These are phyloP conservation scores for Arothron firmamentum DNA, from an alignment of 2,113 vertebrate genomes.

Conservation along the genomic window DNA sequence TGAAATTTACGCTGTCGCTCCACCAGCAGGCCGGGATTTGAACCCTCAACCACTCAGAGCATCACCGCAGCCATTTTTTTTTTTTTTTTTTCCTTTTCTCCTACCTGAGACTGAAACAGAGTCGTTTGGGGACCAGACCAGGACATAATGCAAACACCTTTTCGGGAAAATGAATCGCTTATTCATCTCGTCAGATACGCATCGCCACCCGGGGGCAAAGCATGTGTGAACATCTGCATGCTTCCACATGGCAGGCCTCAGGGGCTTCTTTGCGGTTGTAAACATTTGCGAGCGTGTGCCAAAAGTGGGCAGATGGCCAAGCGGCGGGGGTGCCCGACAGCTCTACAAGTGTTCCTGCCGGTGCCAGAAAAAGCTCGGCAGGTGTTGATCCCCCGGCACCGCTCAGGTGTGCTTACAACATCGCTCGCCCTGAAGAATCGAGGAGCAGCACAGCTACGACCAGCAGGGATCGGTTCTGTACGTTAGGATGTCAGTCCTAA, in stretches of 20 bases:
- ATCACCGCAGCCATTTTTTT: too few species aligned
- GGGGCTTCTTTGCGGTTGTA: slow-evolving; percentile 45
- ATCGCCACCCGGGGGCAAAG: slow-evolving; percentile 46
- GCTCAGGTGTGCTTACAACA: slow-evolving; percentile 47
- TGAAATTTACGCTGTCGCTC: slow-evolving; percentile 4
- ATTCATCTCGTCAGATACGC: slow-evolving; percentile 22
- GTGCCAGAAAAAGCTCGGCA: slow-evolving; percentile 36
- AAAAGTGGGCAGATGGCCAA: slow-evolving; percentile 48
- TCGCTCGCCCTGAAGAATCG: slow-evolving; percentile 10
- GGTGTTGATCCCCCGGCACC: slow-evolving; percentile 35
- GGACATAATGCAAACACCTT: neutral
- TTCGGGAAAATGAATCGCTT: slow-evolving; percentile 11
- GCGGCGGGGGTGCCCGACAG: slow-evolving; percentile 31
- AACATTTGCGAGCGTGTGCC: slow-evolving; percentile 51
- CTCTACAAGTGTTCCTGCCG: slow-evolving; percentile 28
- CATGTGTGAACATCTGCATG: slow-evolving; percentile 61
- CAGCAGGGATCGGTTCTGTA: neutral
- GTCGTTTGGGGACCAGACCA: slow-evolving; percentile 6
- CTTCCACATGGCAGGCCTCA: slow-evolving; percentile 43
- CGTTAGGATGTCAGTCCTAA: neutral
- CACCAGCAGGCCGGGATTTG: too few species aligned
- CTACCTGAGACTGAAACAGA: slow-evolving; percentile 13
- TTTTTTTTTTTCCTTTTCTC: too few species aligned
- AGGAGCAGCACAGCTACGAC: neutral
- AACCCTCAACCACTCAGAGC: too few species aligned